Conservation (phyloP, 2,113 vertebrate genomes). For the Coregonus clupeaformis region DNA sequence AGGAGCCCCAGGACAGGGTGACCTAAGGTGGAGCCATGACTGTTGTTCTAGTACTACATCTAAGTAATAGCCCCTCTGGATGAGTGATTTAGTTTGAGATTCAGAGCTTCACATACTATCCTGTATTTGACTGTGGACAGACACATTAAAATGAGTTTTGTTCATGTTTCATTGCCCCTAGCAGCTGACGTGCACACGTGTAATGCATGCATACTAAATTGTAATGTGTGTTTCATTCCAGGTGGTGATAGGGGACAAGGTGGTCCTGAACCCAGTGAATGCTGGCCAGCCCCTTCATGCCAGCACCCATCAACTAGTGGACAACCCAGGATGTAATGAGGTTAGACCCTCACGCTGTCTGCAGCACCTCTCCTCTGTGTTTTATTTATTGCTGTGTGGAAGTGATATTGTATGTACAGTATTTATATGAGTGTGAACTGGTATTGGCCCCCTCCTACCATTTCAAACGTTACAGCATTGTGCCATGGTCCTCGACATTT, state of each 20-base stretch:
- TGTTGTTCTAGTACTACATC: no score
- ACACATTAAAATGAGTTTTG: neutral
- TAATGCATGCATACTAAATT: no score
- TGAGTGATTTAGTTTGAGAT: no score
- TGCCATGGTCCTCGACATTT: slow-evolving; percentile 10
- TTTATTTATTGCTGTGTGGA: slow-evolving; percentile 14
- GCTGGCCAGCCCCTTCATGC: slow-evolving; percentile 96
- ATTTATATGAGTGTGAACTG: neutral
- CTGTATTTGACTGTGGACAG: neutral
- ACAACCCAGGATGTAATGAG: slow-evolving; percentile 98
- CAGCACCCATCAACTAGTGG: slow-evolving; percentile 93
- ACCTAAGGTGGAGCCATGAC: no score
- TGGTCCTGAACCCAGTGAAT: slow-evolving; percentile 96
- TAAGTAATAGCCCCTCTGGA: no score
- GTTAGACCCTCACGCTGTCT: slow-evolving; percentile 62
- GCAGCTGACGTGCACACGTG: no score
- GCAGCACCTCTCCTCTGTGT: slow-evolving; percentile 1
- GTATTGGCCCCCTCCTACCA: slow-evolving; percentile 21
- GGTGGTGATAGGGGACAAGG: slow-evolving; percentile 99
- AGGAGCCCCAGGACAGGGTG: no score
- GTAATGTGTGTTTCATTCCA: slow-evolving; percentile 49
- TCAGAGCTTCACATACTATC: no score
- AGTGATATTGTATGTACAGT: neutral
- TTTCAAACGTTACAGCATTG: slow-evolving; percentile 24
- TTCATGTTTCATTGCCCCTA: no score